Evolutionary conservation across 2,797 vertebrate species (phyloP).

Genomic region (Geotrypetes seraphini): DNA sequence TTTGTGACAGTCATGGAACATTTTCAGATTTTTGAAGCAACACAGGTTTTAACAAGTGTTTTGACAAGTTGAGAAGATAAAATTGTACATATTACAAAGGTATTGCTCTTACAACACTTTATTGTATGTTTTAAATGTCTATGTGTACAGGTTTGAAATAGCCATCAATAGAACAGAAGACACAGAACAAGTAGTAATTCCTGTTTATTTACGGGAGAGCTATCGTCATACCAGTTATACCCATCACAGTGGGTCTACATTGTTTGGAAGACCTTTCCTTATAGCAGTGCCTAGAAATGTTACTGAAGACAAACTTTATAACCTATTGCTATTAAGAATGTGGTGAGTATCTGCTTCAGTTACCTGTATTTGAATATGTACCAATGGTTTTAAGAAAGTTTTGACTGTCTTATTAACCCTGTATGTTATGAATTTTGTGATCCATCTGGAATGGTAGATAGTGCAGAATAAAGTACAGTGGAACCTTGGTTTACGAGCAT

Average conservation of each 20-base stretch:
- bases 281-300: slow-evolving; percentile 86
- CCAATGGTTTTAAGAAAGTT: too few species aligned
- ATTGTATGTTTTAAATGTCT: slow-evolving; percentile 15
- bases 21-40: too few species aligned
- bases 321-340: slow-evolving; percentile 84
- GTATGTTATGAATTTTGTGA: too few species aligned
- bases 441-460: too few species aligned
- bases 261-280: slow-evolving; percentile 93
- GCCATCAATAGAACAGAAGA: slow-evolving; percentile 83
- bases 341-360: slow-evolving; percentile 62
- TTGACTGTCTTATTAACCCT: too few species aligned
- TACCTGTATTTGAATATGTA: too few species aligned
- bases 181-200: slow-evolving; percentile 88
- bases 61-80: slow-evolving; percentile 2
- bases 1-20: too few species aligned
- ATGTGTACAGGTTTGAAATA: slow-evolving; percentile 86
- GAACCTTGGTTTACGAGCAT: too few species aligned
- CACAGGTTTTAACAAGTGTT: too few species aligned
- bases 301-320: slow-evolving; percentile 93
- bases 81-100: slow-evolving; percentile 1
- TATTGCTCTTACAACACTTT: background rate
- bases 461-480: too few species aligned
- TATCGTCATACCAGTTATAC: slow-evolving; percentile 91
- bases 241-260: slow-evolving; percentile 81
- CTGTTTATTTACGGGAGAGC: slow-evolving; percentile 90